Base-by-base conservation (phyloP, 2,797 vertebrate species). In the Mus spretus region DNA sequence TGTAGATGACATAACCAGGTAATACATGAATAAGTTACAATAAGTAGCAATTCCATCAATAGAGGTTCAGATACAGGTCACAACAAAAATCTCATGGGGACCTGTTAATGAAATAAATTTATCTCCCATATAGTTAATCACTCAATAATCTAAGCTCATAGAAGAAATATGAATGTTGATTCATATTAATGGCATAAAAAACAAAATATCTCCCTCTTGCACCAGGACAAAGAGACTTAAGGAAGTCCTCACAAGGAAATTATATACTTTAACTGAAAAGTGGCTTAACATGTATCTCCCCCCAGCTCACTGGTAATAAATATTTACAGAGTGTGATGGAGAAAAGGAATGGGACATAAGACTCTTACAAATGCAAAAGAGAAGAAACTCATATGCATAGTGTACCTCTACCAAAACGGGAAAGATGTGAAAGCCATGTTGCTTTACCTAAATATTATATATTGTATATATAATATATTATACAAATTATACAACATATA, bases 301-400 rank as follows among this genome's bases (percentile, higher is more conserved):
- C 14, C 67, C 10, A 65, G 26, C 2, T 90, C 15, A 44, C 15
- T 86, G 28, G 20, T 87, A 31, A 78, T 70, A 81, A 86, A 63
- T 75, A n/a, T 1, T 87, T 31, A 40, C 13, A 59, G 50, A 34
- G 26, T 28, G 1, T n/a, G 0, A 31, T 75, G 10, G 44, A 11
- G 6, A 1, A 15, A 20, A 26, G 2, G 20, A 2, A 11, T 26
- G 0, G 15, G 3, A 4, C 0, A 92, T 37, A 84, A 63, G 53
- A 4, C 3, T 40, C n/a, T 80, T 63, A 14, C 10, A 40, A 57
- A 26, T 80, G 47, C 15, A 79, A 10, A 53, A 44, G 24, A 34
- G 9, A 31, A 90, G 7, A 5, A 79, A 82, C 44, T 11, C 12
- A 11, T 28, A 47, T 61, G 11, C 17, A 75, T 31, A 7, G 10